Base-by-base conservation (phyloP, 2,888 invertebrate species). In the Lepas anatifera region DNA sequence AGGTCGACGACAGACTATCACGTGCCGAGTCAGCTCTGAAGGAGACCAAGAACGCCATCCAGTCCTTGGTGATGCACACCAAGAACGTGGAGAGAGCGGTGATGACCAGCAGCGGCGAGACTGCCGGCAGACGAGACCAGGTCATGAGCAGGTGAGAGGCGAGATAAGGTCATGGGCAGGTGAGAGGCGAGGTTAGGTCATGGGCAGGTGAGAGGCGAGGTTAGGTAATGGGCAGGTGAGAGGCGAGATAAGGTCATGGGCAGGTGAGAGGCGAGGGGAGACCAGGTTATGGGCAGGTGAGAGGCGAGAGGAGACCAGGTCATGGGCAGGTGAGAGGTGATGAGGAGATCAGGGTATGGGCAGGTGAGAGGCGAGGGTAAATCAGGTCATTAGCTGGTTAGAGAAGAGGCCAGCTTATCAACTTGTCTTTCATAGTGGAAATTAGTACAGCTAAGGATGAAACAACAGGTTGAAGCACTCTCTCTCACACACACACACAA, bases 1-100 rank as follows among this genome's bases (percentile, higher is more conserved):
- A 75, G 32, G 37, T 70, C 8, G 75, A 75, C 41, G 74, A 74
- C 43, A 67, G 74, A 25, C 69, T 73, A 35, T 50, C 69, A 29
- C 52, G 73, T 37, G 68, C 72, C 11, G 74, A 74, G 63, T 69
- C 71, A 3, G 70, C 70, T 3, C 27, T 72, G 29, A 73, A 71
- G 71, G 73, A 72, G 58, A 52, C 29, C 52, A 13, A 32, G 16
- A 32, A 3, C 29, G 52, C 52, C 52, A 16, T 18, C 32, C 52
- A 52, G 52, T 32, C 52, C 29, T 68, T 71, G n/a, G 46, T 69
- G 22, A 29, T 25, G n/a, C 72, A 72, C 52, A 71, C 71, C 10
- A 50, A 71, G 35, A 70, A 70, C 27, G 70, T 73, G 27, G 72
- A 73, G 64, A 63, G 70, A 27, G 71, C 71, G 11, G 73, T 73